A percentile compares a stretch with the other conserved stretches of the same genome.
phyloP scores from a whole-genome alignment of 2,888 invertebrate genomes.

The Ormia ochracea region DNA sequence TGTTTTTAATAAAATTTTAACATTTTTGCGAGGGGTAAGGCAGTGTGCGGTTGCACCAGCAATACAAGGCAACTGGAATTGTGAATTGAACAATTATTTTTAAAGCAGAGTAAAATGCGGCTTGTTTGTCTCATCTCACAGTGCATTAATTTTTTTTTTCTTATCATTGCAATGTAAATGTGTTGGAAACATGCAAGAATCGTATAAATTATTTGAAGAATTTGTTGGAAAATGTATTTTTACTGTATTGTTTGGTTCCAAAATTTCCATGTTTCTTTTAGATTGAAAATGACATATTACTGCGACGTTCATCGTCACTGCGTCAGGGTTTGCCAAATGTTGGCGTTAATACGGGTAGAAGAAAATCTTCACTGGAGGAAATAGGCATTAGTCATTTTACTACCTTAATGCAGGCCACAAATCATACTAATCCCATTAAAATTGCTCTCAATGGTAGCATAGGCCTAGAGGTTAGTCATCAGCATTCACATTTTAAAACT shows the following conservation, averaged over 20 bases:
- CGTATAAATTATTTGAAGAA: constrained; percentile 14
- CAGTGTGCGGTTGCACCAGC: too few relatives aligned
- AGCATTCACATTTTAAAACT: constrained; percentile 13
- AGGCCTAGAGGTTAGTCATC: constrained; percentile 82
- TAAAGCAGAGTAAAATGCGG: not conserved
- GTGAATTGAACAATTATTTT: constrained; percentile 14
- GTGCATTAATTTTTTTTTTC: not conserved
- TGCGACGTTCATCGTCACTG: constrained; percentile 89
- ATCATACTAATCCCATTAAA: constrained; percentile 86
- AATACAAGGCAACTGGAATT: not conserved
- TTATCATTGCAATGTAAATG: constrained; percentile 34
- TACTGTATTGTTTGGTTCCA: constrained; percentile 40
- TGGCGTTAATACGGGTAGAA: constrained; percentile 78
- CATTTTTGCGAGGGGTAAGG: too few relatives aligned
- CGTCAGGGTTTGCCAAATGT: constrained; percentile 87
- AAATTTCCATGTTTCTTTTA: constrained; percentile 65
- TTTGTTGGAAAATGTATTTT: too few relatives aligned
- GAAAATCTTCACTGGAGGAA: constrained; percentile 91
- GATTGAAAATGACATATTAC: constrained; percentile 87
- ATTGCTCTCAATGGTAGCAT: constrained; percentile 91
- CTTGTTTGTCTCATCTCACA: constrained; percentile 1
- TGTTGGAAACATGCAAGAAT: constrained; percentile 22
- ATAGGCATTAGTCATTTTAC: constrained; percentile 90
- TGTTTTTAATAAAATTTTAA: too few relatives aligned
- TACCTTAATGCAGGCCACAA: constrained; percentile 81